A percentile compares a stretch with the other conserved stretches of the same genome.
Evolutionary conservation across 2,888 invertebrate genomes (phyloP).

Genomic region (Bombylius major): DNA sequence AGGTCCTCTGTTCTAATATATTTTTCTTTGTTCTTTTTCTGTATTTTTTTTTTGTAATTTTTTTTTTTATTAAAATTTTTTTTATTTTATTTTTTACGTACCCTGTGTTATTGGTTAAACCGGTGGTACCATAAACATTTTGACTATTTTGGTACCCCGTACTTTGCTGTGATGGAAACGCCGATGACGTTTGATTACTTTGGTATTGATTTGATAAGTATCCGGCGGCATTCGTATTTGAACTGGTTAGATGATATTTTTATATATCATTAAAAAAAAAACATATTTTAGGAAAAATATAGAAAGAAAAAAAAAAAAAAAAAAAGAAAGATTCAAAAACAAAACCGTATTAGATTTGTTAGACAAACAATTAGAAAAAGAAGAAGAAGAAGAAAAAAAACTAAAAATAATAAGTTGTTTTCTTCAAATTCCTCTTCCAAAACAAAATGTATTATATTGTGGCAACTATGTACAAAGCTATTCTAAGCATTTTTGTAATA

Average conservation of each 20-base stretch:
- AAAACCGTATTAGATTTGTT: not conserved
- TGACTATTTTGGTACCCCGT: conserved; percentile 36
- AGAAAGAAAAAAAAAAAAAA: not conserved
- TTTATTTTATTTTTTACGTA: conserved; percentile 21
- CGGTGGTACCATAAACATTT: conserved; percentile 36
- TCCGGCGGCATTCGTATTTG: conserved; percentile 36
- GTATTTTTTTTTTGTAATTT: too few species aligned
- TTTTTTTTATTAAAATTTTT: too few species aligned
- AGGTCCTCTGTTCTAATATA: too few species aligned
- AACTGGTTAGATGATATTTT: conserved; percentile 20
- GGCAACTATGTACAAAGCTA: too few species aligned
- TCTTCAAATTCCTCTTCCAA: too few species aligned
- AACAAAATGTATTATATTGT: too few species aligned
- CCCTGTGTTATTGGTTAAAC: conserved; percentile 35
- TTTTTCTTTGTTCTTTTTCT: too few species aligned
- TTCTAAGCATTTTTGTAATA: too few species aligned
- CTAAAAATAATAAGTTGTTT: too few species aligned
- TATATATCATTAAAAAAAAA: conserved; percentile 10
- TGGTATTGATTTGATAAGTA: conserved; percentile 30
- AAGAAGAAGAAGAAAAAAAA: not conserved
- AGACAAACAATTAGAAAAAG: not conserved
- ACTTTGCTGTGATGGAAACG: conserved; percentile 37
- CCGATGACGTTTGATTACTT: conserved; percentile 28
- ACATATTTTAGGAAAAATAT: conserved; percentile 5
- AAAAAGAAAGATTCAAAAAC: not conserved